Base-by-base conservation (phyloP, 2,888 invertebrate genomes). In the Limnephilus marmoratus region DNA sequence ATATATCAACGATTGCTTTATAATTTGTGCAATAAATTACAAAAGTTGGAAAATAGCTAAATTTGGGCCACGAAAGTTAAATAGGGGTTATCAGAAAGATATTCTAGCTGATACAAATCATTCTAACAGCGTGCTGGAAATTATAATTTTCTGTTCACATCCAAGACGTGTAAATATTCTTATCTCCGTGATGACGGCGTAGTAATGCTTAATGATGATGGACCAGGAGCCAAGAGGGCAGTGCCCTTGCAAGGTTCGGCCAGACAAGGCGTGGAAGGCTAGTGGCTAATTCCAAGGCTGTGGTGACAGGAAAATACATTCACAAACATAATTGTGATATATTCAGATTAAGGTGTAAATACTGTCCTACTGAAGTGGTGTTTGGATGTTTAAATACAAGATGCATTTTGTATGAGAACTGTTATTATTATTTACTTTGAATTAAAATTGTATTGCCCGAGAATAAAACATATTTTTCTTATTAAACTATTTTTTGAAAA, bases 181-280 rank as follows among this genome's bases (percentile, higher is more conserved):
- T 24, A 68, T 68, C 24, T 68, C 24, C 9, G 0, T 68, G 68
- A 83, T 83, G 37, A 37, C 3, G 37, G 24, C 34, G 12, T 34
- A 12, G 34, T 37, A 37, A 37, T 24, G 18, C 24, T 83, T 83
- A 83, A 83, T 83, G 68, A 68, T n/a, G 68, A 68, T 24, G 37
- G 24, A 83, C 11, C 83, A 18, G 37, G 4, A 24, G 53, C 24
- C 83, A 18, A 18, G 13, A 11, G 53, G n/a, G 13, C 53, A 49
- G 18, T 29, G 53, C 87, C 86, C 87, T 87, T 29, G 49, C 87
- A 87, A 87, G 87, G 87, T 53, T 49, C 31, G 29, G 29, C 31
- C 41, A 87, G 68, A 87, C 87, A 49, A 9, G 87, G 34, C 31
- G 31, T 53, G 87, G 53, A 29, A 24, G 45, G 68, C 31, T 34